These are phyloP conservation scores for Homarus gammarus DNA, from an alignment of 2,888 invertebrate genomes.

Conservation along the genomic window DNA sequence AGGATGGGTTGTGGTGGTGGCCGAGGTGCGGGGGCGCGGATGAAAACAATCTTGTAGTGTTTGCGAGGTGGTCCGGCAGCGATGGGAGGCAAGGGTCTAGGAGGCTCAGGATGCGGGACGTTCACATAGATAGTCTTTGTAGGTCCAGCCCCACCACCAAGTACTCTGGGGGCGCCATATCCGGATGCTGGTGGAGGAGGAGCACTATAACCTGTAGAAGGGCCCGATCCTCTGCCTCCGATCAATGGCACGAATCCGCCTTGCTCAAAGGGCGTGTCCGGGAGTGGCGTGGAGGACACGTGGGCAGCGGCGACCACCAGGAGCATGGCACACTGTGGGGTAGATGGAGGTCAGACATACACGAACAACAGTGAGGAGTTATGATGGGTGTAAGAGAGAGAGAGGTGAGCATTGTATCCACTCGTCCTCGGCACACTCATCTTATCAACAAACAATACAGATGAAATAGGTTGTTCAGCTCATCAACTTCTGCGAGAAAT, in stretches of 20 bases:
- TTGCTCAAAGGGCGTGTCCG: conserved; percentile 16
- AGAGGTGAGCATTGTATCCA: too few relatives aligned
- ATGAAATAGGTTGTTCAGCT: too few relatives aligned
- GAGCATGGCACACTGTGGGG: conserved; percentile 42
- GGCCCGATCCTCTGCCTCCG: conserved; percentile 32
- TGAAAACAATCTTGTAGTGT: conserved; percentile 91
- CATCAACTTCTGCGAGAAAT: too few relatives aligned
- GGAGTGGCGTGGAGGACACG: conserved; percentile 33
- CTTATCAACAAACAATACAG: too few relatives aligned
- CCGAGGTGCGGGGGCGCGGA: conserved; percentile 91
- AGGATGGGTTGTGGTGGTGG: conserved; percentile 89
- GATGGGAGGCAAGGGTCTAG: conserved; percentile 83
- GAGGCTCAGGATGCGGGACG: conserved; percentile 92
- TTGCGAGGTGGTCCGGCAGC: conserved; percentile 89
- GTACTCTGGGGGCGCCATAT: background rate
- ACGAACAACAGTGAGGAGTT: background rate
- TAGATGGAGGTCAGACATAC: background rate
- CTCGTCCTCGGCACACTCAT: too few relatives aligned
- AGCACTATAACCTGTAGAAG: conserved; percentile 38
- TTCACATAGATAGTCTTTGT: conserved; percentile 93
- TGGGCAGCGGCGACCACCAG: conserved; percentile 37
- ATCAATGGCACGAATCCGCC: conserved; percentile 48
- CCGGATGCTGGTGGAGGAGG: conserved; percentile 9
- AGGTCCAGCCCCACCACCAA: conserved; percentile 24
- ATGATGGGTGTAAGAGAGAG: background rate